phyloP scores from a whole-genome alignment of 2,888 invertebrate species.

The Entomobrya proxima region DNA sequence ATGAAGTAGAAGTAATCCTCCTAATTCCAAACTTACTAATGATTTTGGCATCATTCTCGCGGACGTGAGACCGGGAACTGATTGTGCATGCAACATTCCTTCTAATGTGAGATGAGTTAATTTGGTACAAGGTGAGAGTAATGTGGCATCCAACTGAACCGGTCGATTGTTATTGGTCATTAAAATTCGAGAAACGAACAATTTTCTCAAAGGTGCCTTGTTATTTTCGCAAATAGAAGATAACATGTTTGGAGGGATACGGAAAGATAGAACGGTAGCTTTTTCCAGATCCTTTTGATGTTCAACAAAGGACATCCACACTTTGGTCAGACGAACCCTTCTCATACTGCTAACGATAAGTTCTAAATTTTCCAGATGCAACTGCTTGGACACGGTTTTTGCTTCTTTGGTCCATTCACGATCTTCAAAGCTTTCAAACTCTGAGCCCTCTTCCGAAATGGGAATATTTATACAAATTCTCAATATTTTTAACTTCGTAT shows the following conservation, averaged over 20 bases:
- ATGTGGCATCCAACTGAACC: slow-evolving; percentile 25
- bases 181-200: slow-evolving; percentile 41
- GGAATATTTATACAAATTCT: slow-evolving; percentile 52
- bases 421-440: slow-evolving; percentile 39
- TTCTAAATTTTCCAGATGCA: slow-evolving; percentile 47
- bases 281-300: slow-evolving; percentile 37
- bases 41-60: slow-evolving; percentile 14
- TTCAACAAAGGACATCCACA: slow-evolving; percentile 54
- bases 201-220: not conserved
- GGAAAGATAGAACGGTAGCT: slow-evolving; percentile 36
- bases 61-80: slow-evolving; percentile 7
- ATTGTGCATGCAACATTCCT: slow-evolving; percentile 52
- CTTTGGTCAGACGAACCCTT: slow-evolving; percentile 35
- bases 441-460: slow-evolving; percentile 17
- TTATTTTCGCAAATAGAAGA: slow-evolving; percentile 41
- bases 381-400: slow-evolving; percentile 17
- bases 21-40: slow-evolving; percentile 45
- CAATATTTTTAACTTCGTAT: slow-evolving; percentile 11
- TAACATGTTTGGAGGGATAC: slow-evolving; percentile 7
- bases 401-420: slow-evolving; percentile 42
- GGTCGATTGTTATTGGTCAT: not conserved
- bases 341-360: slow-evolving; percentile 53
- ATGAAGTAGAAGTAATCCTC: slow-evolving; percentile 16
- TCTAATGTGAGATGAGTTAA: slow-evolving; percentile 39
- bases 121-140: slow-evolving; percentile 20